Conservation (phyloP, 2,113 vertebrate species). For the Pelecanoides urinatrix region DNA sequence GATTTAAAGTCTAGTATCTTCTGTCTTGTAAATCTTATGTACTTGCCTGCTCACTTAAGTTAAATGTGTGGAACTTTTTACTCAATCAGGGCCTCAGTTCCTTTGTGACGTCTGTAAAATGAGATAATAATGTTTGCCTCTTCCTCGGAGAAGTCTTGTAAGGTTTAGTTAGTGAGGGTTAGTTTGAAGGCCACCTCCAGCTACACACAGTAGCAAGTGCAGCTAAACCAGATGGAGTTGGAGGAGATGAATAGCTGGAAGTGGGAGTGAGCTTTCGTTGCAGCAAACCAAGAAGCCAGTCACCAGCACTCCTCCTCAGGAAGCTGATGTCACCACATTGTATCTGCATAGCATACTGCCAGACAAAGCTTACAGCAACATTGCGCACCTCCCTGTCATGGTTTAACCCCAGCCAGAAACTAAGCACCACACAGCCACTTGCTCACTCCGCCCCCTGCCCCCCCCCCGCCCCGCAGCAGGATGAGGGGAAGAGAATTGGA, state of each 20-base stretch:
- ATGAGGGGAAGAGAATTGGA: not conserved
- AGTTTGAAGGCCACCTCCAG: not conserved
- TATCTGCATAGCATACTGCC: not conserved
- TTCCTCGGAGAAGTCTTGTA: not conserved
- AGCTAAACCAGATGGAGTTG: not conserved
- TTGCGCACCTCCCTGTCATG: not conserved
- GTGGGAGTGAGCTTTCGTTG: not conserved
- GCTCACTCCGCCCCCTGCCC: too few relatives aligned
- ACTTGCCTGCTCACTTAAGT: not conserved
- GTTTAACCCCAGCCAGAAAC: not conserved
- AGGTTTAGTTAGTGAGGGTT: not conserved
- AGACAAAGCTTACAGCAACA: not conserved
- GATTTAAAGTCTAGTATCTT: not conserved
- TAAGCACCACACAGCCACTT: not conserved
- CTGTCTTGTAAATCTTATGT: not conserved
- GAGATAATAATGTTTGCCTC: not conserved
- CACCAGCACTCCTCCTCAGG: not conserved
- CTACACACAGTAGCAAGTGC: not conserved
- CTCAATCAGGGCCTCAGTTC: not conserved
- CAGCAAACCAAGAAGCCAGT: not conserved
- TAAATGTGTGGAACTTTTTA: not conserved
- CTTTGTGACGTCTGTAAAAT: not conserved
- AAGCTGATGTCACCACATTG: not conserved
- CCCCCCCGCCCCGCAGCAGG: not conserved
- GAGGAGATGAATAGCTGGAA: not conserved